A percentile compares a stretch with the other conserved stretches of the same genome.
phyloP scores from a whole-genome alignment of 2,888 invertebrate species.

The Epicampocera succincta region DNA sequence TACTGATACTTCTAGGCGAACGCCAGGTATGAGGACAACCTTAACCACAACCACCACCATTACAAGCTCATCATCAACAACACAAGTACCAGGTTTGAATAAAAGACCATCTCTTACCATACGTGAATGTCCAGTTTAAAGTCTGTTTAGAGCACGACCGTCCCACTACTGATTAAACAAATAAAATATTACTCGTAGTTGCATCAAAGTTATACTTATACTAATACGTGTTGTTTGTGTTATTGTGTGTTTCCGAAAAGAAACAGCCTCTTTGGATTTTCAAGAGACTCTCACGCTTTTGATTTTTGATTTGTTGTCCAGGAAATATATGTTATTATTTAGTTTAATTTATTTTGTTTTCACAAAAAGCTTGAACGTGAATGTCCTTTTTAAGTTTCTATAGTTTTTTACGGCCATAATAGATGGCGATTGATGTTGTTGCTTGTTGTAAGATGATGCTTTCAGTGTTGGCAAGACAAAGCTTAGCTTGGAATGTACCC shows the following conservation, averaged over 20 bases:
- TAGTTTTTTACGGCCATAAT: constrained; percentile 51
- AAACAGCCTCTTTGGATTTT: not conserved
- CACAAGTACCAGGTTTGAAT: constrained; percentile 82
- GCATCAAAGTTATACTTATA: constrained; percentile 17
- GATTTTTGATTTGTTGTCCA: constrained; percentile 15
- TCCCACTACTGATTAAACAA: constrained; percentile 1
- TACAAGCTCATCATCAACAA: constrained; percentile 82
- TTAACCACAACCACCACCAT: constrained; percentile 82
- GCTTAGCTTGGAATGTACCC: constrained; percentile 63
- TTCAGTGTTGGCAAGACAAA: constrained; percentile 65
- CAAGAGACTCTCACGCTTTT: constrained; percentile 5
- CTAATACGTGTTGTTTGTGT: constrained; percentile 51
- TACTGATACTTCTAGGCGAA: constrained; percentile 87
- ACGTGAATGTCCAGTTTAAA: constrained; percentile 64
- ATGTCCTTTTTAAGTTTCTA: constrained; percentile 41
- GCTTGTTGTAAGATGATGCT: constrained; percentile 78
- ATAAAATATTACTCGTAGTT: constrained; percentile 50
- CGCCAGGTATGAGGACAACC: constrained; percentile 83
- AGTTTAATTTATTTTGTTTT: constrained; percentile 12
- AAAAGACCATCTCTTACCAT: constrained; percentile 55
- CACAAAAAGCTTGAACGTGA: constrained; percentile 39
- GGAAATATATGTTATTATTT: too few species aligned
- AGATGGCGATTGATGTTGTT: constrained; percentile 80
- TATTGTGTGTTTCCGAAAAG: constrained; percentile 7
- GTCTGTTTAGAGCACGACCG: constrained; percentile 62